Evolutionary conservation across 2,113 vertebrate genomes (phyloP).

Genomic region (Cyphomyrus plagiostoma): DNA sequence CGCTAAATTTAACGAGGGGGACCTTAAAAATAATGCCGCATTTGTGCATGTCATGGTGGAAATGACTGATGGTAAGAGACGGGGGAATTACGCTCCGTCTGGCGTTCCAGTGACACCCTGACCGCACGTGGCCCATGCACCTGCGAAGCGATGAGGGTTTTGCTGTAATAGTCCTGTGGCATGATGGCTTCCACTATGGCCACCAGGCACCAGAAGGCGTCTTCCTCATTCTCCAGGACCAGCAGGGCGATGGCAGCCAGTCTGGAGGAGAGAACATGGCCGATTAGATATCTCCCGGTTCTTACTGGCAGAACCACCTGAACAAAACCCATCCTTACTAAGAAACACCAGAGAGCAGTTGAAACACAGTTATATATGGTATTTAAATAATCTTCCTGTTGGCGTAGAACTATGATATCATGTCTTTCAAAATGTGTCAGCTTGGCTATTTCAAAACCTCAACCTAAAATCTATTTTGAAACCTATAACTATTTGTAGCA

Average conservation of each 20-base stretch:
- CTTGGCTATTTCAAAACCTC: not conserved
- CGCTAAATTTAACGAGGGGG: not conserved
- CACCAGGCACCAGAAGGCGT: slow-evolving; percentile 88
- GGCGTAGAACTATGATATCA: not conserved
- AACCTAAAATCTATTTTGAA: not conserved
- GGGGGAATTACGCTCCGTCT: not conserved
- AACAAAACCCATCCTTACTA: not conserved
- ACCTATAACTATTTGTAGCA: not conserved
- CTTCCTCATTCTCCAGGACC: slow-evolving; percentile 80
- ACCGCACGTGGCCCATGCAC: slow-evolving; percentile 45
- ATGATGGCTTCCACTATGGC: slow-evolving; percentile 82
- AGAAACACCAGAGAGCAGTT: not conserved
- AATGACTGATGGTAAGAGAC: not conserved
- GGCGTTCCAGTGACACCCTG: not conserved
- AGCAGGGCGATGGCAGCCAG: slow-evolving; percentile 82
- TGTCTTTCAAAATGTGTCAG: not conserved
- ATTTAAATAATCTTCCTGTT: not conserved
- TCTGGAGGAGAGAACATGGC: slow-evolving; percentile 48
- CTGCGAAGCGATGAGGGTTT: slow-evolving; percentile 81
- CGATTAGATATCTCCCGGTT: not conserved
- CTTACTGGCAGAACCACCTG: not conserved
- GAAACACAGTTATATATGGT: not conserved
- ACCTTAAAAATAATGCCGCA: not conserved
- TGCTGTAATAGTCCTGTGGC: slow-evolving; percentile 86
- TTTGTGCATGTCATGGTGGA: not conserved